Evolutionary conservation across 2,888 invertebrate genomes (phyloP).

Genomic region (Mylabris sibirica): DNA sequence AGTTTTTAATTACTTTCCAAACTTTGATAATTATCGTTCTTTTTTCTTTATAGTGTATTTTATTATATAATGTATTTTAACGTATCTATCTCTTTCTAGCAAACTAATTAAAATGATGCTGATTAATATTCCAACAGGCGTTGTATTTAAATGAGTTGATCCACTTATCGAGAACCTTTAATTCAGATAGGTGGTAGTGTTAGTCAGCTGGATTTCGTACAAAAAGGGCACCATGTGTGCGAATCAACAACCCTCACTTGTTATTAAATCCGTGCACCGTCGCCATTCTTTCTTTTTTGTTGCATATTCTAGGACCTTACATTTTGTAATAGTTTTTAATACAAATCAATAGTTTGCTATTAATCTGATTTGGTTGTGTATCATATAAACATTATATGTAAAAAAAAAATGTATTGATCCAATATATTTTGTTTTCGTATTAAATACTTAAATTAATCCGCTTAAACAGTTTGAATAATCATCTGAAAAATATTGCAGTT

Average conservation of each 20-base stretch:
- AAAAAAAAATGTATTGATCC: background rate
- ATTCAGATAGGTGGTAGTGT: conserved; percentile 34
- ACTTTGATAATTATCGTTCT: conserved; percentile 1
- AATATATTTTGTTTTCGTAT: background rate
- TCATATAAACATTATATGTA: background rate
- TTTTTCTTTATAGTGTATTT: background rate
- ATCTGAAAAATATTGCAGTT: background rate
- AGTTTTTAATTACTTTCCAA: conserved; percentile 12
- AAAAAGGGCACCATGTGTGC: conserved; percentile 11
- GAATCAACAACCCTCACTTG: background rate
- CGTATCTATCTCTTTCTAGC: background rate
- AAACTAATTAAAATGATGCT: conserved; percentile 17
- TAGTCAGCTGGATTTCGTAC: background rate
- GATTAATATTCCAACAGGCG: conserved; percentile 35
- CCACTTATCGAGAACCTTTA: conserved; percentile 41
- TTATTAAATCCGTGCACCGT: conserved; percentile 1
- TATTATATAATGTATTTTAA: background rate
- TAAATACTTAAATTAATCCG: background rate
- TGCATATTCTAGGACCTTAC: background rate
- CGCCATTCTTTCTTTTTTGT: background rate
- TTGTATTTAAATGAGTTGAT: conserved; percentile 40
- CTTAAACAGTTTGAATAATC: too few relatives aligned
- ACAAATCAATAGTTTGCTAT: background rate
- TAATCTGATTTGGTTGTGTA: background rate
- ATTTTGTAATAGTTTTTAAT: background rate